A percentile compares a stretch with the other conserved stretches of the same genome.
Conservation (phyloP, 2,797 vertebrate genomes). For the Cetoscarus ocellatus region DNA sequence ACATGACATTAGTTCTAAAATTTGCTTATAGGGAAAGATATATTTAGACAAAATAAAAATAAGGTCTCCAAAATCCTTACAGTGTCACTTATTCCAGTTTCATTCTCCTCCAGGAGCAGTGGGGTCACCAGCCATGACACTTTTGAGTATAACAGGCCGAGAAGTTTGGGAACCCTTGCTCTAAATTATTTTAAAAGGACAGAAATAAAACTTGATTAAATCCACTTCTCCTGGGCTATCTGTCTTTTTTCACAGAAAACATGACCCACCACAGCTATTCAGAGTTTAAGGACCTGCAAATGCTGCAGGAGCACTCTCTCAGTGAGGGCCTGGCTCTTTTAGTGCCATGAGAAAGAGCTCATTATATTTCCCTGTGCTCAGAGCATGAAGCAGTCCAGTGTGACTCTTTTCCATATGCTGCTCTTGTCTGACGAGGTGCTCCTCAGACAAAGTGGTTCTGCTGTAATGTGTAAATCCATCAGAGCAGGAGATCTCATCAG, state of each 20-base stretch:
- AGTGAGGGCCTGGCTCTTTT: slow-evolving; percentile 54
- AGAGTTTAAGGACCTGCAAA: slow-evolving; percentile 67
- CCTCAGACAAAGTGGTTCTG: slow-evolving; percentile 67
- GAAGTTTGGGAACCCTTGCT: too few species aligned
- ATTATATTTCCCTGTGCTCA: slow-evolving; percentile 57
- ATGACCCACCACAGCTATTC: slow-evolving; percentile 73
- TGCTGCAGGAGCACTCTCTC: slow-evolving; percentile 75
- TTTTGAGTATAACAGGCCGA: too few species aligned
- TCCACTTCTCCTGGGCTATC: slow-evolving; percentile 26
- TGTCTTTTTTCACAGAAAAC: slow-evolving; percentile 58
- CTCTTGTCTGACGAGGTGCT: slow-evolving; percentile 67
- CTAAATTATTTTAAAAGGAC: too few species aligned
- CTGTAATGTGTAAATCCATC: slow-evolving; percentile 74
- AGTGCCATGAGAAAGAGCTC: slow-evolving; percentile 67
- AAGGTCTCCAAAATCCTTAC: too few species aligned
- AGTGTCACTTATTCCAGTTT: too few species aligned
- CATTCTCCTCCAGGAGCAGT: too few species aligned
- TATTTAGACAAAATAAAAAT: too few species aligned
- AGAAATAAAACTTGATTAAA: neutral
- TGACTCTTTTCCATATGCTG: slow-evolving; percentile 74
- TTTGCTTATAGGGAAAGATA: too few species aligned
- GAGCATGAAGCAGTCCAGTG: slow-evolving; percentile 44
- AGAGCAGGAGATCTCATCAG: slow-evolving; percentile 77
- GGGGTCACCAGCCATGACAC: too few species aligned
- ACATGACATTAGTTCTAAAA: too few species aligned